phyloP scores from a whole-genome alignment of 2,113 vertebrate species.

The Artemisiospiza belli region DNA sequence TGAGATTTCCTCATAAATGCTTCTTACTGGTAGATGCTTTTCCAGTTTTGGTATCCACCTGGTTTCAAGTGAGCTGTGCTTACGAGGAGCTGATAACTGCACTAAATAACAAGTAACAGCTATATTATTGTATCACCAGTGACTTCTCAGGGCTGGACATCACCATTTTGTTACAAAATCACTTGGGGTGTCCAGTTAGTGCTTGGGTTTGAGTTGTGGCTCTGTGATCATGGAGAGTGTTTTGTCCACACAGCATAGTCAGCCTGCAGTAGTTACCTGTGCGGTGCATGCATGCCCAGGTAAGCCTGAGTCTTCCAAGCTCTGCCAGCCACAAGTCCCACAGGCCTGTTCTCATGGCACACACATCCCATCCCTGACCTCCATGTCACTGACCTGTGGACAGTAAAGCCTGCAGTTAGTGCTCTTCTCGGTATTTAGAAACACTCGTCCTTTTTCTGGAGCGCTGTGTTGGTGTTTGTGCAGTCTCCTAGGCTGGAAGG shows the following conservation, averaged over 20 bases:
- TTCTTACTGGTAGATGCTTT: neutral
- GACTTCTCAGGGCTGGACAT: neutral
- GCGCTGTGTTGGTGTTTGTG: accelerated
- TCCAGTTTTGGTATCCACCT: neutral
- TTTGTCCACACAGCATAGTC: accelerated
- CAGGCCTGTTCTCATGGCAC: accelerated
- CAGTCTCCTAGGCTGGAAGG: neutral
- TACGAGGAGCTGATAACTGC: neutral
- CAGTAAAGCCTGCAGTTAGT: neutral
- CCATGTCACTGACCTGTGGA: accelerated
- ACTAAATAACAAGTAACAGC: neutral
- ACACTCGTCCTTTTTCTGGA: neutral
- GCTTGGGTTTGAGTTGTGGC: neutral
- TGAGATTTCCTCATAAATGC: neutral
- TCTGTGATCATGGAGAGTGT: neutral
- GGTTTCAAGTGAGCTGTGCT: neutral
- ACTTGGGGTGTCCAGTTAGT: accelerated
- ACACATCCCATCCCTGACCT: accelerated
- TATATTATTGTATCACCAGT: neutral
- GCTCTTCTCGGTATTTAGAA: neutral
- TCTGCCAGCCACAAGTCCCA: accelerated
- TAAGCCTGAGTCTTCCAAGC: neutral
- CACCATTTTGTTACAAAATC: neutral
- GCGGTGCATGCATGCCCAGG: neutral
- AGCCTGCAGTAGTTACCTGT: neutral